Evolutionary conservation across 1,140 invertebrate genomes (phyloP), one percentile per base, ranked within the genome.

Genomic region (Ridgeia piscesae): DNA sequence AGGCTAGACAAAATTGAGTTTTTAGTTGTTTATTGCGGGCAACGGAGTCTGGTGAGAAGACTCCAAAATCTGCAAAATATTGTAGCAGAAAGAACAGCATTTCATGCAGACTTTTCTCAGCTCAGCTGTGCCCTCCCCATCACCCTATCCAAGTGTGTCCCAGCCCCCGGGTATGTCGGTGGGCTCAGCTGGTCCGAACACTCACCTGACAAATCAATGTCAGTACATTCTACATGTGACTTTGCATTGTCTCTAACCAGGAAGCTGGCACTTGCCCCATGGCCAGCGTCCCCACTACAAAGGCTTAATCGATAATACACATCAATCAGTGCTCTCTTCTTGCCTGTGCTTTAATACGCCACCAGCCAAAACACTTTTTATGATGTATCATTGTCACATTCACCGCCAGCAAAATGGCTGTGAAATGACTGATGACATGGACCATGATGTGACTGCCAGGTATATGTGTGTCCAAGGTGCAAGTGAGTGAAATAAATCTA

Each of bases 301-400:
- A 77, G 58, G 58, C 58, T 77, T 77, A 77, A 77, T 77, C 58
- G 58, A 77, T 77, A 77, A 77, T 77, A 77, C 58, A 77, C 58
- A 77, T 77, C 58, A 77, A 77, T 77, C 58, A 77, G 58, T 21
- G 42, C 4, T 14, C 58, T 77, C 58, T 77, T 77, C 58, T 77
- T 77, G 58, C 58, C 58, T 21, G 4, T 17, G 58, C 58, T 77
- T 77, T 77, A 77, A 77, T 77, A 77, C 58, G 58, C 58, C 27
- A 77, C 58, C 58, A 77, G 58, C 58, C 58, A 77, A 77, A 77
- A 77, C 58, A 77, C 17, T 77, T 77, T 77, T 77, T 77, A 77
- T 77, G 58, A 77, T 77, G 58, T 77, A 77, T 77, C 58, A 77
- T 77, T 77, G 58, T 77, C 58, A 77, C 58, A 77, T 27, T 77